Conservation (phyloP, 2,113 vertebrate genomes). For the Mustela nigripes region DNA sequence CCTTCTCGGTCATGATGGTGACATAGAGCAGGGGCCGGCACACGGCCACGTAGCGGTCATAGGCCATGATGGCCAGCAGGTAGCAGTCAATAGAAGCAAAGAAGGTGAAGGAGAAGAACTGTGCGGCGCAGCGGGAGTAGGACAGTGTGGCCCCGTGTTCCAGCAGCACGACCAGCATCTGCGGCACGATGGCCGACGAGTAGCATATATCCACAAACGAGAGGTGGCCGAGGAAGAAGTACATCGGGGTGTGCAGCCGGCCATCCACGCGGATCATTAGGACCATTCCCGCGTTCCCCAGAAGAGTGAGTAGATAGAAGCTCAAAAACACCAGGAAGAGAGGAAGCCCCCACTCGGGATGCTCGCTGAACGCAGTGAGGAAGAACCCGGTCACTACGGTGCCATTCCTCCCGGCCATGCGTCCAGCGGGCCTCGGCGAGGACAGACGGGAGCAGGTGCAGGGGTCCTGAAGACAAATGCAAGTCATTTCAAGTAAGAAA, state of each 20-base stretch:
- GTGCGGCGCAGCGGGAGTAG: background rate
- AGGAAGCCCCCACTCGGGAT: background rate
- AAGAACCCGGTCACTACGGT: slow-evolving; percentile 16
- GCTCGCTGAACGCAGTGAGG: slow-evolving; percentile 36
- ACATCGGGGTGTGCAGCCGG: slow-evolving; percentile 79
- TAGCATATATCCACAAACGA: slow-evolving; percentile 78
- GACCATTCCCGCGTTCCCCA: slow-evolving; percentile 65
- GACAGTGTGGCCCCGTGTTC: slow-evolving; percentile 57
- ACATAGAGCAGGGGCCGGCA: slow-evolving; percentile 64
- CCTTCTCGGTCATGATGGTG: slow-evolving; percentile 23
- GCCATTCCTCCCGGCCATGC: slow-evolving; percentile 57
- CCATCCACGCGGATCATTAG: slow-evolving; percentile 43
- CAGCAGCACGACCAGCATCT: slow-evolving; percentile 68
- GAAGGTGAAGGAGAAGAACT: slow-evolving; percentile 77
- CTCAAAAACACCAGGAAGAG: slow-evolving; percentile 72
- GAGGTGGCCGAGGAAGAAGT: slow-evolving; percentile 79
- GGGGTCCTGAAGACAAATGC: background rate
- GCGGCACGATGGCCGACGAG: slow-evolving; percentile 69
- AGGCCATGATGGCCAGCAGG: slow-evolving; percentile 78
- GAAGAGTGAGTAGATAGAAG: slow-evolving; percentile 72
- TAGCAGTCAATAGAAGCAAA: slow-evolving; percentile 72
- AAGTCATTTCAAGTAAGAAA: background rate
- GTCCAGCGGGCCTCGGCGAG: fast-evolving
- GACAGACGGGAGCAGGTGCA: background rate
- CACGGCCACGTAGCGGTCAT: slow-evolving; percentile 69